A percentile compares a stretch with the other conserved stretches of the same genome.
Evolutionary conservation across 1,140 invertebrate genomes (phyloP).

Genomic region (Gerris buenoi): DNA sequence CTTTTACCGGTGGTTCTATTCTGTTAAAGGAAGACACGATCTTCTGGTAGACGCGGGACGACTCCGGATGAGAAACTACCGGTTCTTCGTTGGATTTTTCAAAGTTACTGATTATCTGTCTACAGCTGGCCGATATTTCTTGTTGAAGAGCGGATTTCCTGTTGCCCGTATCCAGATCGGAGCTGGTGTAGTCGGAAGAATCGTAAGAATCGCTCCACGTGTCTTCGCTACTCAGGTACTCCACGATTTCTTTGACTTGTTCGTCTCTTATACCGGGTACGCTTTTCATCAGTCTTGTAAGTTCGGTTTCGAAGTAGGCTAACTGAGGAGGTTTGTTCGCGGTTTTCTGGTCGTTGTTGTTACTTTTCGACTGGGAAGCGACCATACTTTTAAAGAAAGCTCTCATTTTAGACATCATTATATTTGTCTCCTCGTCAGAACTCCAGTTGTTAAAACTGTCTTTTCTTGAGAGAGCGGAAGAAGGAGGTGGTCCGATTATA

Average conservation of each 20-base stretch:
- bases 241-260: conserved; percentile 77
- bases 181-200: conserved; percentile 77
- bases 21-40: conserved; percentile 63
- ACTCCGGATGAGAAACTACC: conserved; percentile 21
- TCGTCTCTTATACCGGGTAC: conserved; percentile 77
- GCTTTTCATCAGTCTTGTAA: conserved; percentile 80
- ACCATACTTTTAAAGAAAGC: conserved; percentile 81
- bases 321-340: conserved; percentile 57
- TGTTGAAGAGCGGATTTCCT: conserved; percentile 57
- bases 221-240: conserved; percentile 78
- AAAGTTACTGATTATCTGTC: conserved; percentile 75
- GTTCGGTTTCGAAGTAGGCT: conserved; percentile 72
- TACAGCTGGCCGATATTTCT: conserved; percentile 72
- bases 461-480: conserved; percentile 49
- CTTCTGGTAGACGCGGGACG: conserved; percentile 67
- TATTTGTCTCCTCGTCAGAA: conserved; percentile 79
- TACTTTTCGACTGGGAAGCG: conserved; percentile 31
- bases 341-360: conserved; percentile 17
- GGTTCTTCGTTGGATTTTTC: conserved; percentile 35
- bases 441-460: conserved; percentile 88
- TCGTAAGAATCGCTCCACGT: conserved; percentile 86
- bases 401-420: conserved; percentile 88
- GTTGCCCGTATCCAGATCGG: conserved; percentile 57
- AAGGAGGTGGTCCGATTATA: conserved; percentile 17
- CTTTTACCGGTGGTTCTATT: conserved; percentile 37